Evolutionary conservation across 2,113 vertebrate species (phyloP), one percentile per base, ranked within the genome.

Genomic region (Neolamprologus devosi): DNA sequence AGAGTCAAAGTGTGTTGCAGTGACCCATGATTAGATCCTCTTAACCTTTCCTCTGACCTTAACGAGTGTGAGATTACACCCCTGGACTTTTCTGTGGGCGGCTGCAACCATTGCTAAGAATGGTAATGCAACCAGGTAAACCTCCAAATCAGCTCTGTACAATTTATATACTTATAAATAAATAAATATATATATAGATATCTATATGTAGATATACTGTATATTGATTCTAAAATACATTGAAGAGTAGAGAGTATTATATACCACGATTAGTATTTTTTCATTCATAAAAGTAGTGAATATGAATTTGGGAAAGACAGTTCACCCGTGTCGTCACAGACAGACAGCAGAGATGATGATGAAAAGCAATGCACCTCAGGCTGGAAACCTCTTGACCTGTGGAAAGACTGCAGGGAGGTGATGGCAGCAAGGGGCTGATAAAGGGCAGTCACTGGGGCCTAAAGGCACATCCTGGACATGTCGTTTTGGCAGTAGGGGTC

Each of bases 311-410:
- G 28, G 49, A 70, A 65, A 26, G 6, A 51, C 26, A n/a, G 58
- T 90, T 80, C 33, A 58, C 83, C 26, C 37, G 1, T 21, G 87
- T 53, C 19, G 55, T 91, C 82, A 55, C 10, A 57, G 37, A 58
- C 37, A 87, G 79, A 40, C 10, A 28, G 21, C 80, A 78, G 54
- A 87, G 45, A 75, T 26, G 49, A 86, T 65, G 89, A 82, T 92
- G 91, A 93, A 93, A 93, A 88, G 90, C 33, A 73, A 86, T 90
- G 86, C 75, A 81, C 87, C 88, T 84, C 87, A 88, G 86, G 84
- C 89, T 86, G 7, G 83, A 94, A 82, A 82, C 90, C 92, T 94
- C 89, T 95, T 96, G 95, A 95, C 94, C 94, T 92, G 91, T 88
- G 90, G 92, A 90, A 93, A 79, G 84, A 91, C 93, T 91, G 88